A percentile compares a stretch with the other conserved stretches of the same genome.
phyloP scores from a whole-genome alignment of 2,113 vertebrate genomes.

The Neodon shergylaensis region DNA sequence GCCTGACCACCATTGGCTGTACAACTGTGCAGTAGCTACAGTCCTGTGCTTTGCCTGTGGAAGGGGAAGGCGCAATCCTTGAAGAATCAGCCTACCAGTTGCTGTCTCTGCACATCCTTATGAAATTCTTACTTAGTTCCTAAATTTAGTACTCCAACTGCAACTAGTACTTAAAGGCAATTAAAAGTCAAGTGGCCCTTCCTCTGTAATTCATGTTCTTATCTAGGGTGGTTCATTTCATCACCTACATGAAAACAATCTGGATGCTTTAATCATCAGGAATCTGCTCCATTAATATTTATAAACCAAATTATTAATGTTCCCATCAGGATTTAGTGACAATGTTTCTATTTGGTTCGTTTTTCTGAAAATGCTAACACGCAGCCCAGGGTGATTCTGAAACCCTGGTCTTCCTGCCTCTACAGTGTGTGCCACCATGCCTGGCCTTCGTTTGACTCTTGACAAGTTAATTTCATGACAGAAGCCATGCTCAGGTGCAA shows the following conservation, averaged over 20 bases:
- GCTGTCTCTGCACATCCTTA: not conserved
- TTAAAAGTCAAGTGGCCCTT: not conserved
- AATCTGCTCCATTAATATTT: not conserved
- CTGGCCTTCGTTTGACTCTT: not conserved
- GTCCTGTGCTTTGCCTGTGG: not conserved
- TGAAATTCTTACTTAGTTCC: not conserved
- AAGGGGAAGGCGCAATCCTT: not conserved
- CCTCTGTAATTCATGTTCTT: not conserved
- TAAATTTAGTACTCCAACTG: not conserved
- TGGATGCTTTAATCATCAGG: not conserved
- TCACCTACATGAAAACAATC: not conserved
- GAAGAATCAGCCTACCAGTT: not conserved
- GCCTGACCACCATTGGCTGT: accelerated
- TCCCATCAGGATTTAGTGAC: not conserved
- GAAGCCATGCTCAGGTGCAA: not conserved
- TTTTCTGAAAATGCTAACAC: not conserved
- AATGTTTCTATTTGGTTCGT: not conserved
- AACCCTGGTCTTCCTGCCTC: not conserved
- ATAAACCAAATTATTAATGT: not conserved
- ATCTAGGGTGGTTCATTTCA: not conserved
- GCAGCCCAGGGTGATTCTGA: not conserved
- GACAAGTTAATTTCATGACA: not conserved
- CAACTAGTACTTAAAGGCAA: not conserved
- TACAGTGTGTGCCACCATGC: too few relatives aligned
- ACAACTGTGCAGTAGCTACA: not conserved